Evolutionary conservation across 2,888 invertebrate genomes (phyloP).

Genomic region (Strigamia maritima): DNA sequence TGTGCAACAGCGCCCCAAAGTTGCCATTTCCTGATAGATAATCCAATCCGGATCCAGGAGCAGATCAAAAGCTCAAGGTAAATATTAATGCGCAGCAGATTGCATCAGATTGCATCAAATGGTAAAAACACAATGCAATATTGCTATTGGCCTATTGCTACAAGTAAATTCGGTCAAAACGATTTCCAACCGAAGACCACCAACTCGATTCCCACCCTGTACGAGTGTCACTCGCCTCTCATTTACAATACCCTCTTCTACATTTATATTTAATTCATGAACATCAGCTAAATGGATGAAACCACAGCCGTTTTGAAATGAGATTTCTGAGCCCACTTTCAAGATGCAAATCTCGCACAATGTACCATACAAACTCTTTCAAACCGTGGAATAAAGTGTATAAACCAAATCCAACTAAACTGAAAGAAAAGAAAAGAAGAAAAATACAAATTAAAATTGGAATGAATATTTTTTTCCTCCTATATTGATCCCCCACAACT

Average conservation of each 20-base stretch:
- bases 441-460: too few relatives aligned
- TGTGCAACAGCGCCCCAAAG: neutral
- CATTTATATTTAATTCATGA: slow-evolving; percentile 18
- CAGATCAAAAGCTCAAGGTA: slow-evolving; percentile 17
- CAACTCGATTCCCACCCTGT: neutral
- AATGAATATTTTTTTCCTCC: too few relatives aligned
- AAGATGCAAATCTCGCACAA: neutral
- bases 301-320: slow-evolving; percentile 1
- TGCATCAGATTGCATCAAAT: slow-evolving; percentile 5
- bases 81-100: slow-evolving; percentile 4
- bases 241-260: neutral
- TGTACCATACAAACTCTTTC: neutral
- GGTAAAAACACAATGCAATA: neutral
- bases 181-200: neutral
- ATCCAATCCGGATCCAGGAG: slow-evolving; percentile 9
- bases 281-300: slow-evolving; percentile 10
- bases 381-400: too few relatives aligned
- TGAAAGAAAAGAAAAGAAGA: too few relatives aligned
- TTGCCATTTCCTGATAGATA: slow-evolving; percentile 24
- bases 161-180: neutral
- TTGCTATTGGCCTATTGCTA: too few relatives aligned
- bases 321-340: slow-evolving; percentile 6
- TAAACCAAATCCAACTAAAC: too few relatives aligned
- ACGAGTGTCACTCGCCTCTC: neutral
- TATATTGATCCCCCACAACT: too few relatives aligned